Conservation (phyloP, 2,113 vertebrate species). For the Dissostichus mawsoni region DNA sequence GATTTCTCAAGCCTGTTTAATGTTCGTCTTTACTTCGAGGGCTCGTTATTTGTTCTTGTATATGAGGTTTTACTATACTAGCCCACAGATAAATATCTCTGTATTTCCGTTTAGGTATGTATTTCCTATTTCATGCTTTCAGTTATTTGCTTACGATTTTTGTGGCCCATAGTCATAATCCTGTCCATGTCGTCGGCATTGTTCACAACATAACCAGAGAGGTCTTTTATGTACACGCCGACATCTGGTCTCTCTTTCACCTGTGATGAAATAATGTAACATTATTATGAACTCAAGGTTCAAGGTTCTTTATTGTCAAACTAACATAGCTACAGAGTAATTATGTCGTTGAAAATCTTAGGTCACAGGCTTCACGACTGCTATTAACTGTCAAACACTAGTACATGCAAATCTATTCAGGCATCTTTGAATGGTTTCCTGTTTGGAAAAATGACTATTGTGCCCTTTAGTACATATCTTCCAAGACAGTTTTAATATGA, state of each 20-base stretch:
- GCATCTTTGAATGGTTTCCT: background rate
- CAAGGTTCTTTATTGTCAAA: too few relatives aligned
- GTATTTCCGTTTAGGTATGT: background rate
- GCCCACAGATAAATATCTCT: background rate
- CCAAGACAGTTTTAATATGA: background rate
- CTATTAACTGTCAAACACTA: background rate
- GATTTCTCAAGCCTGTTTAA: background rate
- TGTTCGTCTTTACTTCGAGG: background rate
- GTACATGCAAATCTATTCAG: background rate
- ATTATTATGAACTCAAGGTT: background rate
- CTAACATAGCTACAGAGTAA: too few relatives aligned
- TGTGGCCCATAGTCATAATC: conserved; percentile 98
- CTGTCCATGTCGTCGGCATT: conserved; percentile 99
- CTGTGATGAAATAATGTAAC: conserved; percentile 71
- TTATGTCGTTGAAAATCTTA: too few relatives aligned
- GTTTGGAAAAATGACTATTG: background rate
- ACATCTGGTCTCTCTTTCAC: conserved; percentile 99
- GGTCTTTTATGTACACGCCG: conserved; percentile 98
- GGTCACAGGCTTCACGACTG: too few relatives aligned
- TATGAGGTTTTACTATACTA: background rate
- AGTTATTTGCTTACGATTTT: conserved; percentile 90
- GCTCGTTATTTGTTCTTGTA: background rate
- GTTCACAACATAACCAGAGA: conserved; percentile 97
- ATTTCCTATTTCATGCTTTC: background rate
- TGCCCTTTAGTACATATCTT: conserved; percentile 6